Base-by-base conservation (phyloP, 2,113 vertebrate species). In the Callionymus lyra region DNA sequence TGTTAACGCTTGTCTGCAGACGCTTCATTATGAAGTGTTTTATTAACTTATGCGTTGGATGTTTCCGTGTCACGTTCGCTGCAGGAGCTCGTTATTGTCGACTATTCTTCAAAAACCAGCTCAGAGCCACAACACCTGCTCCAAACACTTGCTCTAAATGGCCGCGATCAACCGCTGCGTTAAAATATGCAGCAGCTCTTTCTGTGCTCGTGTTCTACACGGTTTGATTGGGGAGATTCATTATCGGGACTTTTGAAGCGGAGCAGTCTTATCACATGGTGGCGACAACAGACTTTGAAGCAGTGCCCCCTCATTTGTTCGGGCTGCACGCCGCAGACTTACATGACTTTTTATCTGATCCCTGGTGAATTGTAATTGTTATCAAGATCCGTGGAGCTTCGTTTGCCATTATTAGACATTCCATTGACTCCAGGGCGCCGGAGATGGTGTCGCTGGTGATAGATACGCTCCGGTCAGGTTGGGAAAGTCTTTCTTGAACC, bases 381-480 rank as follows among this genome's bases (percentile, higher is more conserved):
- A 68, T 81, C 72, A 60, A 72, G 63, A 71, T 67, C 68, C 70
- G 59, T 56, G 58, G 44, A 69, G 51, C 64, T 73, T 65, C 64
- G 68, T 72, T 44, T 51, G 64, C 56, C 44, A 44, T 21, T 61
- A 71, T 71, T 59, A 67, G 48, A 41, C 50, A 34, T 70, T 66
- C 67, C 56, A 72, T 49, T 38, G 37, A 41, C 44, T 50, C 37
- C 63, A 56, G 56, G 48, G 49, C 61, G 50, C 35, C 31, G 55
- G 54, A 72, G 59, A 79, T 79, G 63, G 47, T 52, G 64, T 66
- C 57, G 72, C 65, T 70, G 37, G 16, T 27, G 21, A 27, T 27
- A 27, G 21, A 27, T 27, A 27, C 8, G 21, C 4, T 5, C 21
- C 4, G 21, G 4, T 27, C 21, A 27, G 8, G 8, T 27, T 27